These are phyloP conservation scores for Glaucomys volans DNA, from an alignment of 2,113 vertebrate species.

Conservation along the genomic window DNA sequence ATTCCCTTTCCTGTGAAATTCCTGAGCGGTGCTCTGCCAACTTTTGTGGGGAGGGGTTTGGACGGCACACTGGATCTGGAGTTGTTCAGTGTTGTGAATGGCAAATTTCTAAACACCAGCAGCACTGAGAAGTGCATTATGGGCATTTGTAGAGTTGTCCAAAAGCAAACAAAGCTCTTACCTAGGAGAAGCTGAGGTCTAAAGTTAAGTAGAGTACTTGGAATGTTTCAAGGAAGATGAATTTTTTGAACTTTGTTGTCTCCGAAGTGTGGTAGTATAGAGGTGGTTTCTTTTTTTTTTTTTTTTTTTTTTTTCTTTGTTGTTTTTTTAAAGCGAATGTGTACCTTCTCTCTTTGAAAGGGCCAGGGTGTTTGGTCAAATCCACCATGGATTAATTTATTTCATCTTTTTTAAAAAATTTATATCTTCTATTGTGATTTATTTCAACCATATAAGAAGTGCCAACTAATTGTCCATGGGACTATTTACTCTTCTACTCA, in stretches of 20 bases:
- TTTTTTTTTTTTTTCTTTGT: background rate
- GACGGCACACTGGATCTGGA: conserved; percentile 70
- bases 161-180: conserved; percentile 63
- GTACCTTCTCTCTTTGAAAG: conserved; percentile 57
- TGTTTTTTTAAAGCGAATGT: background rate
- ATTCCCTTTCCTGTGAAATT: conserved; percentile 77
- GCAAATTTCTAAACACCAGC: conserved; percentile 82
- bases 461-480: conserved; percentile 74
- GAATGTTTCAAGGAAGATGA: conserved; percentile 50
- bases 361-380: conserved; percentile 55
- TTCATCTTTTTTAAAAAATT: conserved; percentile 34
- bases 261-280: background rate
- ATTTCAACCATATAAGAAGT: conserved; percentile 70
- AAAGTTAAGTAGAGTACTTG: conserved; percentile 41
- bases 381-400: conserved; percentile 65
- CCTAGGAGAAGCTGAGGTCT: conserved; percentile 59
- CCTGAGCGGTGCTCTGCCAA: conserved; percentile 79
- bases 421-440: conserved; percentile 59
- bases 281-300: background rate
- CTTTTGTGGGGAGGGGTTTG: conserved; percentile 41
- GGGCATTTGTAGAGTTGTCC: conserved; percentile 78
- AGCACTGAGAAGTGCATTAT: conserved; percentile 76
- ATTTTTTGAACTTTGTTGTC: conserved; percentile 50
- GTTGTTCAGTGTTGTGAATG: conserved; percentile 74
- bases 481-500: conserved; percentile 59